These are phyloP conservation scores for Montipora sp. DNA, from an alignment of 64 coral and sea anemone genomes.

Conservation along the genomic window DNA sequence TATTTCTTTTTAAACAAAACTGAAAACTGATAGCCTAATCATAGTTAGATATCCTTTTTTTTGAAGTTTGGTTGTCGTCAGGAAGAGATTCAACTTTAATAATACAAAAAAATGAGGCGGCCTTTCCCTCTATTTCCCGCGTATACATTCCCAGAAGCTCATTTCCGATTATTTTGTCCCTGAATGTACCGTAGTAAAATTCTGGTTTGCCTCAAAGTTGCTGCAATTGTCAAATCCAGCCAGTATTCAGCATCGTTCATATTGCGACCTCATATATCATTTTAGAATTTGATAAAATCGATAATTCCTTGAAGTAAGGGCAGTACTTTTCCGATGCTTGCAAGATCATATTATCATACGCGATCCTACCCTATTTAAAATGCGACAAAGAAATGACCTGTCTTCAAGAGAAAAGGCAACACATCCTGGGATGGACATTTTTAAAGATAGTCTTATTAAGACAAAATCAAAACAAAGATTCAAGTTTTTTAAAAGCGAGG, in stretches of 20 bases:
- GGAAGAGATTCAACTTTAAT: background rate
- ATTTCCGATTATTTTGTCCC: conserved; percentile 3
- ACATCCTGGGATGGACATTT: background rate
- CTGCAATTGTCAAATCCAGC: background rate
- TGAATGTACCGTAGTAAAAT: background rate
- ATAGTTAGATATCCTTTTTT: background rate
- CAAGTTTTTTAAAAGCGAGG: background rate
- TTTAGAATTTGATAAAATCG: conserved; percentile 14
- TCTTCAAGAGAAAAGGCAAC: background rate
- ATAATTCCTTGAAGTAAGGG: conserved; percentile 8
- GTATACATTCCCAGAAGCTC: background rate
- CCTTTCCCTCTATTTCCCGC: background rate
- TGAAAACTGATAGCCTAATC: background rate
- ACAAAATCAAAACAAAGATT: background rate
- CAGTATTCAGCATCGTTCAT: background rate
- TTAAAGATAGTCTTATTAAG: background rate
- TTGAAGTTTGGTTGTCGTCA: background rate
- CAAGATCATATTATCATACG: background rate
- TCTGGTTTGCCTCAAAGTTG: background rate
- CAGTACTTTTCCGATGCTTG: background rate
- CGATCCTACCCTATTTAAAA: background rate
- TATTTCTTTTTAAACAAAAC: background rate
- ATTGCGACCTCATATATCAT: background rate
- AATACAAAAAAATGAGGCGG: background rate
- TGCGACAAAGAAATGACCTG: background rate